Evolutionary conservation across 2,797 vertebrate species (phyloP).

Genomic region (Spea hammondii): DNA sequence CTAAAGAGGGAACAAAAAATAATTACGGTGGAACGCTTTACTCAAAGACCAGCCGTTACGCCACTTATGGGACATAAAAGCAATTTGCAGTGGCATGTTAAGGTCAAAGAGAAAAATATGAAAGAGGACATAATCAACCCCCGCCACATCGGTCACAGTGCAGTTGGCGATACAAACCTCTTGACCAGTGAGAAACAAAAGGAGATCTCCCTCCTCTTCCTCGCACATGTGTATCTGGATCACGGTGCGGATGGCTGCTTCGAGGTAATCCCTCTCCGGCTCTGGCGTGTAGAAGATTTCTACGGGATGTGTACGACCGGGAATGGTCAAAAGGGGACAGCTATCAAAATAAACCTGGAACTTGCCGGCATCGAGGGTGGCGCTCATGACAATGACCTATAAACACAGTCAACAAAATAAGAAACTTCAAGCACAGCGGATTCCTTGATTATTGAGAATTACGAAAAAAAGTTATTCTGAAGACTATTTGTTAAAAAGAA

Average conservation of each 20-base stretch:
- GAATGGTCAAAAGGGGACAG: conserved; percentile 92
- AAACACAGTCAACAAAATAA: too few relatives aligned
- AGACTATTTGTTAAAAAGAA: too few relatives aligned
- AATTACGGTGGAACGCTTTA: conserved; percentile 54
- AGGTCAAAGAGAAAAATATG: not conserved
- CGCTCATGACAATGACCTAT: conserved; percentile 96
- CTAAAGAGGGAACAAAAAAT: conserved; percentile 64
- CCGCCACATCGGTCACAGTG: conserved; percentile 67
- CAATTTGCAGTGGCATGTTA: not conserved
- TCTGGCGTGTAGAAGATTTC: conserved; percentile 98
- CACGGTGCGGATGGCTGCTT: conserved; percentile 92
- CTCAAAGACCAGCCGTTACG: too few relatives aligned
- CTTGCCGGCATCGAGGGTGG: conserved; percentile 92
- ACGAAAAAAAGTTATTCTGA: too few relatives aligned
- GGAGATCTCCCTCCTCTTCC: conserved; percentile 86
- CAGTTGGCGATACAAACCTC: conserved; percentile 73
- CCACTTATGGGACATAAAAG: not conserved
- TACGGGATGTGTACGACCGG: conserved; percentile 92
- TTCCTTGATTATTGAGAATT: too few relatives aligned
- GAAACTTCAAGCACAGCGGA: not conserved
- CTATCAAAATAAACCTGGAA: conserved; percentile 97
- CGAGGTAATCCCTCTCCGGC: conserved; percentile 92
- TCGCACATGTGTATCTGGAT: conserved; percentile 98
- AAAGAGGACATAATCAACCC: conserved; percentile 66
- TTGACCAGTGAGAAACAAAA: conserved; percentile 94